A percentile compares a stretch with the other conserved stretches of the same genome.
Conservation (phyloP, 2,113 vertebrate genomes). For the Bos taurus region DNA sequence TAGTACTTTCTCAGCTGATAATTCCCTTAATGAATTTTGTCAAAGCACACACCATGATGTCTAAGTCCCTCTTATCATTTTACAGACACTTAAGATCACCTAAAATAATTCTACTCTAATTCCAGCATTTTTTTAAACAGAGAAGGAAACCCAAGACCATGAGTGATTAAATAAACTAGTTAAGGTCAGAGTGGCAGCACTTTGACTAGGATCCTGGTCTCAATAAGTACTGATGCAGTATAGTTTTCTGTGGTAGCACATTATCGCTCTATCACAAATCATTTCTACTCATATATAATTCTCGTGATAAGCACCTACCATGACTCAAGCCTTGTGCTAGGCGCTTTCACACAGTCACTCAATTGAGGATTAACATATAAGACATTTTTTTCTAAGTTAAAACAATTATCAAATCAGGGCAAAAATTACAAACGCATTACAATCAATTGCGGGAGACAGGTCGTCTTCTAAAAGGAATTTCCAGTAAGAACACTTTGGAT, state of each 20-base stretch:
- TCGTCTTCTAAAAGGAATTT: constrained; percentile 5
- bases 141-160: background rate
- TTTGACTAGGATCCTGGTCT: background rate
- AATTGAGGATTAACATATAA: background rate
- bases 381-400: background rate
- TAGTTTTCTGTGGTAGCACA: background rate
- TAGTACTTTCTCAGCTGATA: background rate
- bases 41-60: background rate
- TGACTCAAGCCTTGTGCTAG: background rate
- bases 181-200: background rate
- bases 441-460: background rate
- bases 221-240: background rate
- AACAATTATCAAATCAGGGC: background rate
- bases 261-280: background rate
- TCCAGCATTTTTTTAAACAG: background rate
- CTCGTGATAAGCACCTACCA: background rate
- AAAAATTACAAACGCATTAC: background rate
- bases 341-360: background rate
- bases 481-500: background rate
- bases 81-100: background rate
- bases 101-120: background rate
- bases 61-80: background rate
- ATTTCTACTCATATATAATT: background rate
- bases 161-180: background rate
- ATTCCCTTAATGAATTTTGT: background rate